A percentile compares a stretch with the other conserved stretches of the same genome.
phyloP scores from a whole-genome alignment of 2,113 vertebrate species.

The Sphaerodactylus townsendi region DNA sequence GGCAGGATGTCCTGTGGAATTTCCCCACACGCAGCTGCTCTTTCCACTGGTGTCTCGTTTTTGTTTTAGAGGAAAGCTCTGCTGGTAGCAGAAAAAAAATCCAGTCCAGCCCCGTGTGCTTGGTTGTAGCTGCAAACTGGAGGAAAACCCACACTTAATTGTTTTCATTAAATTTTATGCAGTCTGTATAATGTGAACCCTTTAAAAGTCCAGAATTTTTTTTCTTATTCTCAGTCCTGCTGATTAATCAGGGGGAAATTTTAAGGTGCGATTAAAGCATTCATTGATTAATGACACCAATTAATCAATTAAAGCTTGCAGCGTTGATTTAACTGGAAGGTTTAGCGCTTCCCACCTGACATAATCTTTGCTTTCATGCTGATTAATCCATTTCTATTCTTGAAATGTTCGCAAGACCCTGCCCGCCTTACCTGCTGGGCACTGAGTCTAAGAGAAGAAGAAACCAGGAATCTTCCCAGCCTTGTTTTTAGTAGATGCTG shows the following conservation, averaged over 20 bases:
- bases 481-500: background rate
- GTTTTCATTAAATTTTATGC: background rate
- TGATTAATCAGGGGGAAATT: background rate
- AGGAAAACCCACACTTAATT: background rate
- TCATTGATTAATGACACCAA: background rate
- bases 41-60: no score
- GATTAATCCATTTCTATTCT: background rate
- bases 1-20: no score
- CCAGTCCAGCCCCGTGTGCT: background rate
- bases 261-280: background rate
- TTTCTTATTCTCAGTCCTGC: background rate
- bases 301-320: slow-evolving; percentile 12
- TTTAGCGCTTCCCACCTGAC: background rate
- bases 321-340: background rate
- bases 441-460: no score
- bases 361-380: background rate
- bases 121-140: background rate
- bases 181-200: background rate
- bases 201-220: background rate
- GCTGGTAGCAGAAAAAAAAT: no score
- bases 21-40: no score
- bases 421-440: background rate
- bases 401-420: background rate
- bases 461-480: background rate
- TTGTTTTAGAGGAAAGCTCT: no score